Evolutionary conservation across 2,113 vertebrate species (phyloP).

Genomic region (Apeltes quadracus): DNA sequence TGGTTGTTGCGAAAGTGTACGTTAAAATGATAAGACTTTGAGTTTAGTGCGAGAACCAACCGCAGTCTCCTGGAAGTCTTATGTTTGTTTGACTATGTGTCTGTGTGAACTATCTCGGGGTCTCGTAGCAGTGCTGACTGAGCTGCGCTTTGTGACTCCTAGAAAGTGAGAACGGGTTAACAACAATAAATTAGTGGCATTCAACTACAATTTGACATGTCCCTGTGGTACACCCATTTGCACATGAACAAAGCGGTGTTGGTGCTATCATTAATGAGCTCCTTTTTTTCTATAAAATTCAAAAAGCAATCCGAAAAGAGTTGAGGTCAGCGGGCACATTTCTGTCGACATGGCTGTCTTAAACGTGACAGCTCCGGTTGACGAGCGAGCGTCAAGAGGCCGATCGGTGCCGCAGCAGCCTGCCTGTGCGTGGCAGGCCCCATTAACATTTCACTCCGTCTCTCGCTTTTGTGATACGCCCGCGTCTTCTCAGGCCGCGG

Average conservation of each 20-base stretch:
- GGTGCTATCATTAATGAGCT: constrained; percentile 8
- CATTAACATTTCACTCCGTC: constrained; percentile 74
- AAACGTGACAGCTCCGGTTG: constrained; percentile 46
- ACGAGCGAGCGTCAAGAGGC: constrained; percentile 40
- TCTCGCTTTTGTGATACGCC: constrained; percentile 65
- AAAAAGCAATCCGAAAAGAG: constrained; percentile 24
- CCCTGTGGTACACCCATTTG: constrained; percentile 12
- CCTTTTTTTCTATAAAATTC: constrained; percentile 22
- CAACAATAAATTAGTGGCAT: not conserved
- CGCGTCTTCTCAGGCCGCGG: constrained; percentile 47
- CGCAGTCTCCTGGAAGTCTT: not conserved
- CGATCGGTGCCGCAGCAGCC: constrained; percentile 35
- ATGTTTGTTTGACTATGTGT: not conserved
- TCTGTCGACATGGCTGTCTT: constrained; percentile 18
- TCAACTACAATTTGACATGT: constrained; percentile 13
- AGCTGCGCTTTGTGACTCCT: not conserved
- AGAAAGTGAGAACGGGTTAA: not conserved
- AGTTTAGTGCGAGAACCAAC: not conserved
- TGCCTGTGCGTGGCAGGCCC: constrained; percentile 49
- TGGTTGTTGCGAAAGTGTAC: no score
- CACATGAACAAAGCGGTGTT: constrained; percentile 13
- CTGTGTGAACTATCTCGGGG: not conserved
- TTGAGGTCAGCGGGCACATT: constrained; percentile 31
- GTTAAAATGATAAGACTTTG: not conserved
- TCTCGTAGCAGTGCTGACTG: no score